Percentiles rank a stretch among this genome's conserved stretches.
Evolutionary conservation across 2,113 vertebrate species (phyloP).

Genomic region (Zonotrichia leucophrys): DNA sequence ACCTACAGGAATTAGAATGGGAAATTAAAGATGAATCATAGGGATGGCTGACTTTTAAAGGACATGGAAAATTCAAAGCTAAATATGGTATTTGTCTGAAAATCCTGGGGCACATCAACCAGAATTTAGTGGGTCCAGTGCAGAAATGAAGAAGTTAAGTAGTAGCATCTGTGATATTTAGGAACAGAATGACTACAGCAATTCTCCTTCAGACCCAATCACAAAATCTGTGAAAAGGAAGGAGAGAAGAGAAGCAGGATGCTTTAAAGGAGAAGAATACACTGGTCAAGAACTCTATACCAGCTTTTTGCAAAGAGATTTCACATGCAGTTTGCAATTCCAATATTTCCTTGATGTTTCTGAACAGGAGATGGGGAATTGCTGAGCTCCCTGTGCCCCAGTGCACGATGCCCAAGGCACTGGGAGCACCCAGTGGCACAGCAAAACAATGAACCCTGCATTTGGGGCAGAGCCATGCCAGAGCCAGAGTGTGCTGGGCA

Average conservation of each 20-base stretch:
- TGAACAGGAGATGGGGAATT: background rate
- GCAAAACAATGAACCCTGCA: background rate
- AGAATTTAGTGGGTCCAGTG: background rate
- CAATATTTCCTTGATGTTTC: background rate
- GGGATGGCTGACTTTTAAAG: background rate
- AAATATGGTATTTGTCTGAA: background rate
- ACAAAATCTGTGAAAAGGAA: background rate
- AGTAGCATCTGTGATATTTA: background rate
- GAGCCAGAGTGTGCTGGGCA: background rate
- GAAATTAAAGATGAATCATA: background rate
- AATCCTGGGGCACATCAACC: background rate
- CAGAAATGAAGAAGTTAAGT: background rate
- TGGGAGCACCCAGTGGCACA: background rate
- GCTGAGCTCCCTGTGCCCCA: background rate
- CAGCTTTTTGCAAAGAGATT: background rate
- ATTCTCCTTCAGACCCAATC: background rate
- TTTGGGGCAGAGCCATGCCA: background rate
- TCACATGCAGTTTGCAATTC: background rate
- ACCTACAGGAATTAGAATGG: background rate
- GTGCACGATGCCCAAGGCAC: fast-evolving
- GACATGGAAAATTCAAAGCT: background rate
- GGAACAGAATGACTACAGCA: background rate
- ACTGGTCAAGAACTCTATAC: background rate
- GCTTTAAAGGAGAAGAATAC: background rate
- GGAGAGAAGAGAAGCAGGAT: background rate